These are phyloP conservation scores for Amphiduros pacificus DNA, from an alignment of 2,888 invertebrate species.

Conservation along the genomic window DNA sequence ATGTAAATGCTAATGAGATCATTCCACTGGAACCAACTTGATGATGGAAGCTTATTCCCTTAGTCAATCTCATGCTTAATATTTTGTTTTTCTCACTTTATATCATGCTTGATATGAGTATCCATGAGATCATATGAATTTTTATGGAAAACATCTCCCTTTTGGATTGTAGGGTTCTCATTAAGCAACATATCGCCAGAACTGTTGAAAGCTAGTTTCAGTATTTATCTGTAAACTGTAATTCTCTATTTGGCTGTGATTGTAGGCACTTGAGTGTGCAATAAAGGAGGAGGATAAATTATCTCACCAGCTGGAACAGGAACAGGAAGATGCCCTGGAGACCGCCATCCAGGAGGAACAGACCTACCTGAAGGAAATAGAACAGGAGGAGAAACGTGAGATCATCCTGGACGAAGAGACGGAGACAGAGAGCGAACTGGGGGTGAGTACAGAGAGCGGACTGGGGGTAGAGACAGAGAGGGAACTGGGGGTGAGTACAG, in stretches of 20 bases:
- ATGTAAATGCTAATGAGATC: too few species aligned
- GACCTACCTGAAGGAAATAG: conserved; percentile 66
- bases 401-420: conserved; percentile 61
- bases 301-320: conserved; percentile 45
- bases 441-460: conserved; percentile 12
- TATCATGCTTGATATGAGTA: too few species aligned
- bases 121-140: too few species aligned
- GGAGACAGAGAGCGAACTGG: conserved; percentile 30
- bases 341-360: conserved; percentile 66
- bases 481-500: too few species aligned
- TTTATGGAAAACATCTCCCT: too few species aligned
- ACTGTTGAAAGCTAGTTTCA: neutral
- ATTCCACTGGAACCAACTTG: too few species aligned
- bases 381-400: conserved; percentile 65
- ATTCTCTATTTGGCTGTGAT: neutral
- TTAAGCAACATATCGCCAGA: too few species aligned
- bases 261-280: conserved; percentile 28
- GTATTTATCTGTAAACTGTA: neutral
- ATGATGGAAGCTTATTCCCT: too few species aligned
- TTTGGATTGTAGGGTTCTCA: too few species aligned
- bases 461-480: too few species aligned
- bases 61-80: too few species aligned
- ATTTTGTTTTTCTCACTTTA: too few species aligned
- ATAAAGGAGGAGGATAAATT: conserved; percentile 49
- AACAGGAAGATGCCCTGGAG: conserved; percentile 61